Percentiles rank a stretch among this genome's conserved stretches.
Evolutionary conservation across 2,888 invertebrate species (phyloP).

Genomic region (Eurois occulta): DNA sequence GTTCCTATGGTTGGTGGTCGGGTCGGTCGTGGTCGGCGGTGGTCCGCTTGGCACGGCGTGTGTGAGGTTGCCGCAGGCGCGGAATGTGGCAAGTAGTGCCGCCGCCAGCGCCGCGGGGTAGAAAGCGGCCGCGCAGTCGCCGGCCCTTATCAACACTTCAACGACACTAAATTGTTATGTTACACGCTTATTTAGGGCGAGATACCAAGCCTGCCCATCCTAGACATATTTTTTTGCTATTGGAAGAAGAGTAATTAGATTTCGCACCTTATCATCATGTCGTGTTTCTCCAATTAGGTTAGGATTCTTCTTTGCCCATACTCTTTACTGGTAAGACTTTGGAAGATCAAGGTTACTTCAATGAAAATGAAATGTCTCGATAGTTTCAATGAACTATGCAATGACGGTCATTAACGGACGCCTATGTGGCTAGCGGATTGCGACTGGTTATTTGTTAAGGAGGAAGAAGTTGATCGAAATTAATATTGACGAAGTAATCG

Average conservation of each 20-base stretch:
- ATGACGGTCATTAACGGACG: slow-evolving; percentile 11
- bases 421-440: slow-evolving; percentile 9
- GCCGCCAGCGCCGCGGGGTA: slow-evolving; percentile 78
- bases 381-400: not conserved
- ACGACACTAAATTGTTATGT: slow-evolving; percentile 62
- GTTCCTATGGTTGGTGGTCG: slow-evolving; percentile 22
- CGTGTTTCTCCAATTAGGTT: not conserved
- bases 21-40: slow-evolving; percentile 6
- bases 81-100: slow-evolving; percentile 75
- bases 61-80: slow-evolving; percentile 67
- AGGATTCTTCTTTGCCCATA: not conserved
- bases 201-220: slow-evolving; percentile 4
- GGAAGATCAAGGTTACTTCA: not conserved
- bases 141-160: slow-evolving; percentile 72
- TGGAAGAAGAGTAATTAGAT: not conserved
- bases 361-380: not conserved
- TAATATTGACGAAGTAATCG: slow-evolving; percentile 3
- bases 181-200: slow-evolving; percentile 58
- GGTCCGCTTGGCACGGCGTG: slow-evolving; percentile 34
- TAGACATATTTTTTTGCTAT: slow-evolving; percentile 6
- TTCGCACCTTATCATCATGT: not conserved
- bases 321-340: not conserved
- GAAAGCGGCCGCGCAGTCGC: slow-evolving; percentile 77
- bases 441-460: slow-evolving; percentile 7
- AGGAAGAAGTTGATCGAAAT: slow-evolving; percentile 1